A percentile compares a stretch with the other conserved stretches of the same genome.
Conservation (phyloP, 2,113 vertebrate genomes). For the Mastomys coucha region DNA sequence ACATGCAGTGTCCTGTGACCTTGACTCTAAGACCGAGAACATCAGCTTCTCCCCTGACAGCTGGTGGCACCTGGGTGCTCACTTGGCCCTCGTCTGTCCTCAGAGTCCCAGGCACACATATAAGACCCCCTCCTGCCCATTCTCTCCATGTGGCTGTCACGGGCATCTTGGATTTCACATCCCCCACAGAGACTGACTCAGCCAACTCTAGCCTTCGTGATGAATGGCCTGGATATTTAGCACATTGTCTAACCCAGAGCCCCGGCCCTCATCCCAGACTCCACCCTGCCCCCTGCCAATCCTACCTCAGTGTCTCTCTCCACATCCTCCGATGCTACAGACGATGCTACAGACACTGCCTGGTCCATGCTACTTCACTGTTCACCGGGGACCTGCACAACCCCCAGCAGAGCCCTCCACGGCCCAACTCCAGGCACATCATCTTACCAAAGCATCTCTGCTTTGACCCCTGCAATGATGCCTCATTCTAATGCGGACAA, state of each 20-base stretch:
- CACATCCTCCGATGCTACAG: too few species aligned
- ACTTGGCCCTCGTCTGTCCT: not conserved
- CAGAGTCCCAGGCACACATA: not conserved
- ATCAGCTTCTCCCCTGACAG: not conserved
- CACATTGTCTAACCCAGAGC: not conserved
- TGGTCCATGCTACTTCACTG: too few species aligned
- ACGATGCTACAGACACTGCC: not conserved
- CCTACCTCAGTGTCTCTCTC: not conserved
- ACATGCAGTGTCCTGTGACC: not conserved
- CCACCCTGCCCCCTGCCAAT: not conserved
- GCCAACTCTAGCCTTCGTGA: not conserved
- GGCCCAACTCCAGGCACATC: not conserved
- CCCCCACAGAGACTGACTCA: not conserved
- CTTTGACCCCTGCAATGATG: not conserved
- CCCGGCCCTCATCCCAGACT: not conserved
- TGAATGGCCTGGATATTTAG: not conserved
- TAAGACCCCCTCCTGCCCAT: not conserved
- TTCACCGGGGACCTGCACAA: not conserved
- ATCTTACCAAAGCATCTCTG: not conserved
- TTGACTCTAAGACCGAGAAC: not conserved
- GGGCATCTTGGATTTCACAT: not conserved
- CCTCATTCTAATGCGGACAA: not conserved
- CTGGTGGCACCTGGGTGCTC: not conserved
- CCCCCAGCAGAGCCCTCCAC: not conserved
- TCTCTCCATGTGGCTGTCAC: not conserved